These are phyloP conservation scores for Drosophila niveifrons DNA, from an alignment of 2,888 invertebrate genomes.

Conservation along the genomic window DNA sequence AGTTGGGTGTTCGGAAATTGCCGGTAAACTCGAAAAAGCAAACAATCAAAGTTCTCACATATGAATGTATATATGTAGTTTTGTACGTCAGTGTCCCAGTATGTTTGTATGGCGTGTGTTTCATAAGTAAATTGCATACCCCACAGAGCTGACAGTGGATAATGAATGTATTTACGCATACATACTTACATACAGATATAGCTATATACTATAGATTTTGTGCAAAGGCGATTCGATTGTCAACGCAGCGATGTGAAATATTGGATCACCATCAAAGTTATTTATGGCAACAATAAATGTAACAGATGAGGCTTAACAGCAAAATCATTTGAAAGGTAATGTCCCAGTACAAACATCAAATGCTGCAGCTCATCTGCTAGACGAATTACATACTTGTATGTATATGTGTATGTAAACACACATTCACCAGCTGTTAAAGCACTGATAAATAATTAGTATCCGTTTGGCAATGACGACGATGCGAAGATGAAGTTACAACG, in stretches of 20 bases:
- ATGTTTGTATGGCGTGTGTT: not conserved
- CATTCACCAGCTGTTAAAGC: conserved; percentile 16
- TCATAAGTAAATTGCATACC: conserved; percentile 16
- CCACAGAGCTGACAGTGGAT: conserved; percentile 7
- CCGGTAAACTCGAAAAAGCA: conserved; percentile 10
- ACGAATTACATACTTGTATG: not conserved
- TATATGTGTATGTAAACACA: not conserved
- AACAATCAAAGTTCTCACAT: conserved; percentile 6
- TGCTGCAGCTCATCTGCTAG: not conserved
- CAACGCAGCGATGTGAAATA: not conserved
- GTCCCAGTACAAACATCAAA: not conserved
- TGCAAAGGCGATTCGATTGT: not conserved
- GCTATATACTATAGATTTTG: not conserved
- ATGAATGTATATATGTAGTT: not conserved
- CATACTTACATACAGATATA: not conserved
- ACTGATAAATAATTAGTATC: conserved; percentile 32
- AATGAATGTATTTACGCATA: conserved; percentile 2
- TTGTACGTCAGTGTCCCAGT: not conserved
- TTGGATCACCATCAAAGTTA: not conserved
- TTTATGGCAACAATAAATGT: not conserved
- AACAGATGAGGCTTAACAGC: not conserved
- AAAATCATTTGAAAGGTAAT: conserved; percentile 1
- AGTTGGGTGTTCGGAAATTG: conserved; percentile 1
- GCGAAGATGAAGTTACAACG: conserved; percentile 15
- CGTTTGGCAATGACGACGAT: conserved; percentile 29